Base-by-base conservation (phyloP, 1,140 invertebrate species). In the Sycophaga agraensis region DNA sequence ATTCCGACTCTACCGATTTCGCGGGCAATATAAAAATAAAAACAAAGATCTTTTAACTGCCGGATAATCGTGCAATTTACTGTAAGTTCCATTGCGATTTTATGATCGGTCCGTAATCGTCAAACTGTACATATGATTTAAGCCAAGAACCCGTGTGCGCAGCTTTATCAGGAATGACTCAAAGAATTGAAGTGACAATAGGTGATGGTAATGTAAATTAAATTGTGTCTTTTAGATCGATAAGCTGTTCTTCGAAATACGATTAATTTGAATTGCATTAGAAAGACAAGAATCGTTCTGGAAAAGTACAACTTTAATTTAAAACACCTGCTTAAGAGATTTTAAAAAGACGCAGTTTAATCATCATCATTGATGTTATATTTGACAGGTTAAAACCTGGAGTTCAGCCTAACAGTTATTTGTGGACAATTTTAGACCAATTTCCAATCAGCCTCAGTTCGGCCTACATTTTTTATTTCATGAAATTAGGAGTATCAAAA, bases 201-300 rank as follows among this genome's bases (percentile, higher is more conserved):
- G 4, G 12, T 51, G 49, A 21, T 50, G 17, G 11, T 50, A 39
- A 37, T 39, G 34, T 39, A 22, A 51, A 51, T 39, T 51, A 39
- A 22, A 39, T 39, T 51, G 34, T n/a, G 34, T 51, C 34, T 51
- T 51, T 24, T 51, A n/a, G 11, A 39, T 51, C 16, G n/a, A 37
- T 19, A 9, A 37, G 17, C 19, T 22, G 7, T 51, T 51, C 19
- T 51, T 51, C 9, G 6, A 24, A 24, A 51, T n/a, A 51, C 4
- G 11, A 34, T 26, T 46, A 28, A 4, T 3, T 46, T 34, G 19
- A 31, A 49, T 34, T 16, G 4, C 2, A 34, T 34, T n/a, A n/a
- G n/a, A 49, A 49, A 31, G 1, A 12, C 4, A 4, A 31, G 5
- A 4, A 2, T 1, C 9, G 2, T 14, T 46, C 5, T 26, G 26